Evolutionary conservation across 1,140 invertebrate genomes (phyloP), one percentile per base, ranked within the genome.

Genomic region (Drosophila truncata): DNA sequence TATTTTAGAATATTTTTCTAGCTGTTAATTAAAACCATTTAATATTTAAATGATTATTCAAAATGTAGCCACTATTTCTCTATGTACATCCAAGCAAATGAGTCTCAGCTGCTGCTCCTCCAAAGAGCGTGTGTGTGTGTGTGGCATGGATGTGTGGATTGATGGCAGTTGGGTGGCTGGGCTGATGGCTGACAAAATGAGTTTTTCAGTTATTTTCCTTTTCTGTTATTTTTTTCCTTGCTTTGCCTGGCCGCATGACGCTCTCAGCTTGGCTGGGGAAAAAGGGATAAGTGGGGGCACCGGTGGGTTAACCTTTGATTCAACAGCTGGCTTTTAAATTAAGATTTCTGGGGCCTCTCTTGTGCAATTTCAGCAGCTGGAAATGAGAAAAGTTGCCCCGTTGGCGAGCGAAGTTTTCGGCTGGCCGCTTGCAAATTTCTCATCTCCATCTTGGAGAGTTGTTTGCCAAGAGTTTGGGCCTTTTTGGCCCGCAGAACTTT

Each of bases 301-400:
- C 61, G 77, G 71, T 78, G 82, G 84, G 85, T 88, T 88, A 90
- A 88, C 85, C 85, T 88, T 88, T 88, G 85, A 90, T 88, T 88
- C 85, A 90, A 88, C 85, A 88, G 85, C 85, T 90, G 85, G 85
- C 85, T 80, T 84, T 88, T 88, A 90, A 88, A 90, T 90, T 90
- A 88, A 88, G 84, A 88, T 90, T 88, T 88, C 46, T 59, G 37
- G 25, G 60, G 18, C 18, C 25, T 18, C 71, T 46, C 72, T 44
- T 39, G 57, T 60, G 64, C 64, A 78, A 81, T 82, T 71, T 79
- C 65, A 49, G 35, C 60, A 52, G 59, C 37, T 75, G 73, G 74
- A 77, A 77, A 77, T 77, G 74, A 77, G 73, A 77, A 77, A 77
- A 77, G 74, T 77, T 77, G 62, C 60, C 39, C 63, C 23, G 54